phyloP scores from a whole-genome alignment of 2,113 vertebrate genomes.

The Saccopteryx bilineata region DNA sequence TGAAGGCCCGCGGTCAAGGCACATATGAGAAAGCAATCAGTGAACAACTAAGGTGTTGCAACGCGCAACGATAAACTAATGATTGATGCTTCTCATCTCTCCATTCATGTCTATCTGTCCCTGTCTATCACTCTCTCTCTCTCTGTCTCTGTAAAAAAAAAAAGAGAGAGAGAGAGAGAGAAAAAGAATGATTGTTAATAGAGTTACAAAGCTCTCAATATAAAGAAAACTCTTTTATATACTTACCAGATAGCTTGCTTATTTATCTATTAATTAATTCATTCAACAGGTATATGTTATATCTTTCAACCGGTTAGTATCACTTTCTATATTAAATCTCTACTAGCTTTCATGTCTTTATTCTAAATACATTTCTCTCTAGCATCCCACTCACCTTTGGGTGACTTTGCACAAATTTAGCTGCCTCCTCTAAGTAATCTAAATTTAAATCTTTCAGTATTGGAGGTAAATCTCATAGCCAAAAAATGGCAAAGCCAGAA shows the following conservation, averaged over 20 bases:
- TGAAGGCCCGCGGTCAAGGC: too few relatives aligned
- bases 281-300: slow-evolving; percentile 18
- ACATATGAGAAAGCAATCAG: too few relatives aligned
- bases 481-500: slow-evolving; percentile 87
- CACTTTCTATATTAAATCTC: neutral
- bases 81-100: too few relatives aligned
- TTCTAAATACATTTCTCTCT: neutral
- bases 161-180: neutral
- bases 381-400: slow-evolving; percentile 83
- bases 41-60: too few relatives aligned
- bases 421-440: slow-evolving; percentile 75
- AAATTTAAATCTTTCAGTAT: slow-evolving; percentile 85
- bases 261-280: neutral
- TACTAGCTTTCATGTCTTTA: neutral
- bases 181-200: slow-evolving; percentile 50
- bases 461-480: slow-evolving; percentile 87
- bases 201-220: neutral
- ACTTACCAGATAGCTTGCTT: neutral
- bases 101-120: too few relatives aligned
- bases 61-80: too few relatives aligned
- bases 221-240: neutral
- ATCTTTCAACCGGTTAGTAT: neutral
- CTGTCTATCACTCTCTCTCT: too few relatives aligned
- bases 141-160: neutral
- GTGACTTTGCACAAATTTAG: slow-evolving; percentile 76